Percentiles rank a stretch among this genome's conserved stretches.
phyloP scores from a whole-genome alignment of 1,140 invertebrate genomes.

The Aphidius ervi region DNA sequence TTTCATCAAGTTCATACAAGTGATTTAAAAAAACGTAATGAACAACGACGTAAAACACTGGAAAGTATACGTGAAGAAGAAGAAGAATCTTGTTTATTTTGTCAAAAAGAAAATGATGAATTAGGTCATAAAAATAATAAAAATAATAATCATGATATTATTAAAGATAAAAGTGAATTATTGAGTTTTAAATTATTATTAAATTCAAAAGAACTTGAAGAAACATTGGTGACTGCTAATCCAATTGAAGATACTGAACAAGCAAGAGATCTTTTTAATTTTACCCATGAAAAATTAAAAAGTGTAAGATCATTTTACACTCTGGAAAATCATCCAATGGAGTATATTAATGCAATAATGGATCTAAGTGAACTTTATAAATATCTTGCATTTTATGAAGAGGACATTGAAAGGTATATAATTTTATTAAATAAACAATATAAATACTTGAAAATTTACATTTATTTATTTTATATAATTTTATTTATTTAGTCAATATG shows the following conservation, averaged over 20 bases:
- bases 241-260: slow-evolving; percentile 56
- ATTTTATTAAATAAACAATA: background rate
- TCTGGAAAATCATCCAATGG: slow-evolving; percentile 63
- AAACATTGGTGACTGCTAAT: slow-evolving; percentile 56
- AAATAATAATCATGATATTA: background rate
- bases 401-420: slow-evolving; percentile 56
- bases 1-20: background rate
- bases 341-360: slow-evolving; percentile 65
- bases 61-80: background rate
- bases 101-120: background rate
- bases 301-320: slow-evolving; percentile 64
- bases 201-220: slow-evolving; percentile 56
- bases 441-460: too few relatives aligned
- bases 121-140: too few relatives aligned
- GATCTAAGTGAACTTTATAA: slow-evolving; percentile 68
- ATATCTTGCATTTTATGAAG: slow-evolving; percentile 66
- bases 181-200: slow-evolving; percentile 54
- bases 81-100: background rate
- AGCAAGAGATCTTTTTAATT: slow-evolving; percentile 60
- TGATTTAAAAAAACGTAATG: background rate
- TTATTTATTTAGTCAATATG: slow-evolving; percentile 55
- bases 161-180: slow-evolving; percentile 25
- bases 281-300: slow-evolving; percentile 63
- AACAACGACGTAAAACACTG: background rate
- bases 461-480: background rate